phyloP scores from a whole-genome alignment of 2,113 vertebrate genomes.

The Corapipo altera region DNA sequence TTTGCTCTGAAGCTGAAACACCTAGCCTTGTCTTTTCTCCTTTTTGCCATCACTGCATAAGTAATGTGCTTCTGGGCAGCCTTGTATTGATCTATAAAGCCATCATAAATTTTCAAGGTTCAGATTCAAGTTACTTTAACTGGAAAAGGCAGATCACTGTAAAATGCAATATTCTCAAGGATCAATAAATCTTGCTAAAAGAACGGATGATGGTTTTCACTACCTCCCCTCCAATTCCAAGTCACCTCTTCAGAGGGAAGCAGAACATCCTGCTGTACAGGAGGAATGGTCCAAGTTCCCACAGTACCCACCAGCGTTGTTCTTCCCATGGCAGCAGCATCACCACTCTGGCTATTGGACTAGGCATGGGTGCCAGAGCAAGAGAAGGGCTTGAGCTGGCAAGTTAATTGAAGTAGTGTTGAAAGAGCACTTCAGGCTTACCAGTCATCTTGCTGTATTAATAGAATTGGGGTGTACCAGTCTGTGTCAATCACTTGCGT shows the following conservation, averaged over 20 bases:
- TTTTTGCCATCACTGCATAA: neutral
- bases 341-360: neutral
- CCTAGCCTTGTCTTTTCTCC: neutral
- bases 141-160: conserved; percentile 5
- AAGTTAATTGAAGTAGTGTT: neutral
- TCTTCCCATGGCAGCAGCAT: neutral
- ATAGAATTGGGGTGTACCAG: neutral
- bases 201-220: neutral
- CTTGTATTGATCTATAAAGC: conserved; percentile 44
- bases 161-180: conserved; percentile 8
- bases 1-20: neutral
- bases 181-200: conserved; percentile 49
- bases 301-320: fast-evolving
- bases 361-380: neutral
- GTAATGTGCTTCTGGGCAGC: neutral
- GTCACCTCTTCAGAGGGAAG: neutral
- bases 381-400: neutral
- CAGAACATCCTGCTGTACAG: neutral
- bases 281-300: neutral
- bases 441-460: neutral
- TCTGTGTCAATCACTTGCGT: neutral
- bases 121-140: conserved; percentile 50
- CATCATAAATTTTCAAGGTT: conserved; percentile 49
- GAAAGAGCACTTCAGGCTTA: neutral
- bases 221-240: neutral